Evolutionary conservation across 2,113 vertebrate genomes (phyloP), one percentile per base, ranked within the genome.

Genomic region (Chamaetylas fuelleborni): DNA sequence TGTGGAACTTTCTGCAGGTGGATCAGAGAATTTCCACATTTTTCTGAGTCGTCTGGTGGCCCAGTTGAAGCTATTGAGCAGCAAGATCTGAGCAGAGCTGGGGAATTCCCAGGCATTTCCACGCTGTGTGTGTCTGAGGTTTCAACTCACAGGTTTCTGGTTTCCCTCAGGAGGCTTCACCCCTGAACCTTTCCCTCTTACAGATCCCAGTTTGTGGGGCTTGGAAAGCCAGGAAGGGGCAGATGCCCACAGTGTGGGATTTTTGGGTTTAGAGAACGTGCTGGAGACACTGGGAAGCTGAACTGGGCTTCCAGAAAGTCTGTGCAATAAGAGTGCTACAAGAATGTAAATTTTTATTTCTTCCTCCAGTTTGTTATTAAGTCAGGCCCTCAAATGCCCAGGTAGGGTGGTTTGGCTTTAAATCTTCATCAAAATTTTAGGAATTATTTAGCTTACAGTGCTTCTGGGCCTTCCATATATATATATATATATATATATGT

Each of bases 121-220:
- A 0, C 15, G 0, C 15, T 19, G 14, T 12, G 11, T 16, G 2
- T n/a, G 34, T 10, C 42, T 58, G 7, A 62, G 34, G 33, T 22
- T 84, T 64, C 77, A 48, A 19, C 45, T 26, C 51, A 18, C 5
- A 69, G 60, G 16, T 31, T 67, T 62, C 60, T 60, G 17, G 5
- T 78, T 71, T 72, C 48, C 42, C 73, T 71, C 29, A 69, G n/a
- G n/a, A 73, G 38, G 36, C 48, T 69, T 74, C 11, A 19, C 9
- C 16, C 82, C 19, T 43, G 71, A n/a, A n/a, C n/a, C n/a, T n/a
- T n/a, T n/a, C n/a, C n/a, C n/a, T n/a, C n/a, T n/a, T 11, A 24
- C n/a, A 93, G 36, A 38, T 5, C 15, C 9, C 4, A 9, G 13
- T 17, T 19, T 43, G 3, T 8, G 34, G 50, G 50, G 36, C 40